Percentiles rank a stretch among this genome's conserved stretches.
Conservation (phyloP, 2,113 vertebrate genomes). For the Capreolus pygargus region DNA sequence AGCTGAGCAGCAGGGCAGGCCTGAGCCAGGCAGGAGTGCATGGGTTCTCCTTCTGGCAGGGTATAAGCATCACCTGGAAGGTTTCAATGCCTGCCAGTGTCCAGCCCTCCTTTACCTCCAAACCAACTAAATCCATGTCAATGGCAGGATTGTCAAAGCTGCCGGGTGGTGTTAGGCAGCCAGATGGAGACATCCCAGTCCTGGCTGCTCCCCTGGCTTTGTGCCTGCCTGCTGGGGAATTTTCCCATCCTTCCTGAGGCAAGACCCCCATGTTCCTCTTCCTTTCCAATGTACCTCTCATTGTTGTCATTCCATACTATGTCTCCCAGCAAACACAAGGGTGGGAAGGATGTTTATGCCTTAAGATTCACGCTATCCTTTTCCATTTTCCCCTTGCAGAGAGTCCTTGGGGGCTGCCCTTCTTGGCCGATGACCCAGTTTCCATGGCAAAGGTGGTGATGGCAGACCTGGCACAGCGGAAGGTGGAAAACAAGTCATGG, state of each 20-base stretch:
- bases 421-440: neutral
- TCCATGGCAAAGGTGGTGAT: conserved; percentile 13
- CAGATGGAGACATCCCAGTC: neutral
- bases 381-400: neutral
- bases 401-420: conserved; percentile 6
- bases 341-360: neutral
- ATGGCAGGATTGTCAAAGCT: neutral
- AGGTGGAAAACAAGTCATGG: neutral
- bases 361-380: neutral
- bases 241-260: neutral
- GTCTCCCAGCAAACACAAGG: neutral
- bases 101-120: neutral
- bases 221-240: too few species aligned
- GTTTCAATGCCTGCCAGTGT: neutral
- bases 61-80: neutral
- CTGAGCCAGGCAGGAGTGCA: neutral
- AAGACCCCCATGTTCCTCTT: neutral
- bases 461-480: neutral
- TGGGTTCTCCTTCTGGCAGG: neutral
- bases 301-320: neutral
- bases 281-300: neutral
- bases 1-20: neutral
- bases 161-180: neutral
- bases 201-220: neutral
- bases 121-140: neutral